phyloP scores from a whole-genome alignment of 35 echinoderm and acorn worm species.

The Holothuria glaberrima region DNA sequence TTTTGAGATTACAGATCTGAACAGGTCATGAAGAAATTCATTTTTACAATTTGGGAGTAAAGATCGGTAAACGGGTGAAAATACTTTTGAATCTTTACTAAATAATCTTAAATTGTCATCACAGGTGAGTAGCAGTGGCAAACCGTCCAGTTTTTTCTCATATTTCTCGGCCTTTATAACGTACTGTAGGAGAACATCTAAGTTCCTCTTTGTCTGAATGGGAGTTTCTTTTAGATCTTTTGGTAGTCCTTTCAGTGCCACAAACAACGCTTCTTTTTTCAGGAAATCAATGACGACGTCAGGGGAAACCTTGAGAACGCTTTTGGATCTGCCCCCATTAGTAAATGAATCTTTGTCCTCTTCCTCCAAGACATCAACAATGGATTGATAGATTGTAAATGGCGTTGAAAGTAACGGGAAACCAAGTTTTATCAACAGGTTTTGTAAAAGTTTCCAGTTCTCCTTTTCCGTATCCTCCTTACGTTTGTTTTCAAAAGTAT shows the following conservation, averaged over 20 bases:
- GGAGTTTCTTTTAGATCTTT: background rate
- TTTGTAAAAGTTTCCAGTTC: conserved; percentile 24
- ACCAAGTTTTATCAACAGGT: conserved; percentile 21
- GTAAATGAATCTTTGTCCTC: background rate
- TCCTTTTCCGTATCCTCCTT: background rate
- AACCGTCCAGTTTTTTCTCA: conserved; percentile 22
- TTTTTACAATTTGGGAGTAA: conserved; percentile 43
- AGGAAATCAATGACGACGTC: conserved; percentile 48
- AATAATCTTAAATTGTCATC: conserved; percentile 42
- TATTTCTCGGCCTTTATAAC: conserved; percentile 15
- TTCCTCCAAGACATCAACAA: background rate
- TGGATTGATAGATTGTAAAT: background rate
- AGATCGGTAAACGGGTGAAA: background rate
- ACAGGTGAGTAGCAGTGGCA: conserved; percentile 65
- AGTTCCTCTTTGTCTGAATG: background rate
- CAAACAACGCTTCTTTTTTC: background rate
- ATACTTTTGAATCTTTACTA: conserved; percentile 1
- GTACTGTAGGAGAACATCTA: conserved; percentile 42
- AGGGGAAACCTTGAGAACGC: conserved; percentile 57
- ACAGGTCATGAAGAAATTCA: conserved; percentile 56
- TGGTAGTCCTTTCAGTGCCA: conserved; percentile 10
- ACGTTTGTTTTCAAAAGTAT: no score
- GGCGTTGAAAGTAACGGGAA: conserved; percentile 56
- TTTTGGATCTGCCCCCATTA: background rate
- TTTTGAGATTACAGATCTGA: background rate